Conservation (phyloP, 2,888 invertebrate species). For the Lithophane socia region DNA sequence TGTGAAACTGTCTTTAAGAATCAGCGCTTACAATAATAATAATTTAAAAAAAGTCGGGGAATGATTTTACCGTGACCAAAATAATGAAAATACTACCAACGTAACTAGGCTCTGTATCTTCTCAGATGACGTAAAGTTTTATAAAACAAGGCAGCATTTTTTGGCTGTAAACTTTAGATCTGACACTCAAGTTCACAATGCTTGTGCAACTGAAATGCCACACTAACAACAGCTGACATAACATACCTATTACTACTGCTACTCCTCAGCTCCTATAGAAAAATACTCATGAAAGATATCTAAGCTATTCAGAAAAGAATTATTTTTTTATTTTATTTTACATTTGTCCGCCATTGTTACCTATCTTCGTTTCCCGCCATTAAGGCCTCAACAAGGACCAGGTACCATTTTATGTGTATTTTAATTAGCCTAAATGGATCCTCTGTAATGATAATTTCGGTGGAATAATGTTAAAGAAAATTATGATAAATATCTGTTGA, state of each 20-base stretch:
- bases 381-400: constrained; percentile 25
- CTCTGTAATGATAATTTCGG: constrained; percentile 45
- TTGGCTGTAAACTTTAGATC: no score
- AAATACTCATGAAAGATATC: neutral
- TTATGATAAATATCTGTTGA: constrained; percentile 47
- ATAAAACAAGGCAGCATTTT: no score
- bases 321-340: constrained; percentile 1
- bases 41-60: neutral
- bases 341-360: constrained; percentile 31
- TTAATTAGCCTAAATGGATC: constrained; percentile 56
- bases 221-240: neutral
- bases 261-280: neutral
- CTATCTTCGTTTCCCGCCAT: constrained; percentile 37
- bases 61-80: neutral
- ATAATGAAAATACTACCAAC: neutral
- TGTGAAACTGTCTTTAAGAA: no score
- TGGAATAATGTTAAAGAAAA: constrained; percentile 36
- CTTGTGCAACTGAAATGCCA: no score
- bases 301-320: constrained; percentile 1
- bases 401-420: constrained; percentile 52
- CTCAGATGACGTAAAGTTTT: no score
- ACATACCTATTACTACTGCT: neutral
- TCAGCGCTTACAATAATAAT: no score
- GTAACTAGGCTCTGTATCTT: neutral
- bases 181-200: no score